Percentiles rank a stretch among this genome's conserved stretches.
Conservation (phyloP, 2,113 vertebrate species). For the Hippotragus niger region DNA sequence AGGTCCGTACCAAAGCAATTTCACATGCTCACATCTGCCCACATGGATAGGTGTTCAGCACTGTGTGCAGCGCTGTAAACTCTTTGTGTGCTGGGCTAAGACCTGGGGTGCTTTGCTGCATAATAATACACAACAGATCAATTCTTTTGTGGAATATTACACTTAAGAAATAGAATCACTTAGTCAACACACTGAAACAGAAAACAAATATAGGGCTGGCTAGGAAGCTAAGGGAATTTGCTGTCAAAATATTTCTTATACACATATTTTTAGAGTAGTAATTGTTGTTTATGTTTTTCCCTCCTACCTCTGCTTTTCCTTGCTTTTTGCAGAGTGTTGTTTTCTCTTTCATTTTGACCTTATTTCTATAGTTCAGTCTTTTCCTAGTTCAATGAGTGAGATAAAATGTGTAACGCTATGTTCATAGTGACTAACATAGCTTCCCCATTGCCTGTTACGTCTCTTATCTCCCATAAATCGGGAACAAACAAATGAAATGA, state of each 20-base stretch:
- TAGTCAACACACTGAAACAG: background rate
- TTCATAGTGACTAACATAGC: accelerated
- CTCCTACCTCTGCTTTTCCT: background rate
- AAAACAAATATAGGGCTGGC: background rate
- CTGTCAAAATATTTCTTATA: background rate
- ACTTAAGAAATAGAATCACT: background rate
- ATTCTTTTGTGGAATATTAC: no score
- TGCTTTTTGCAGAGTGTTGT: background rate
- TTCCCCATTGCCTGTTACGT: accelerated
- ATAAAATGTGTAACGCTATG: background rate
- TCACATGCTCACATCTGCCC: accelerated
- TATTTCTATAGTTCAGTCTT: background rate
- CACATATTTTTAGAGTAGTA: background rate
- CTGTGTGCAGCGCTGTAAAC: accelerated
- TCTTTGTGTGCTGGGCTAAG: accelerated
- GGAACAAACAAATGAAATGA: background rate
- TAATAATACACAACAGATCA: accelerated
- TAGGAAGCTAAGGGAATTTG: background rate
- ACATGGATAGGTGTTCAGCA: accelerated
- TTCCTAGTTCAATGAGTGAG: background rate
- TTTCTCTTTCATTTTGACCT: background rate
- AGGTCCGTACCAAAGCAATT: background rate
- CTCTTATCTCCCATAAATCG: no score
- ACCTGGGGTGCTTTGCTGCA: accelerated
- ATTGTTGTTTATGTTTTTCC: background rate